Base-by-base conservation (phyloP, 2,113 vertebrate species). In the Rattus norvegicus region DNA sequence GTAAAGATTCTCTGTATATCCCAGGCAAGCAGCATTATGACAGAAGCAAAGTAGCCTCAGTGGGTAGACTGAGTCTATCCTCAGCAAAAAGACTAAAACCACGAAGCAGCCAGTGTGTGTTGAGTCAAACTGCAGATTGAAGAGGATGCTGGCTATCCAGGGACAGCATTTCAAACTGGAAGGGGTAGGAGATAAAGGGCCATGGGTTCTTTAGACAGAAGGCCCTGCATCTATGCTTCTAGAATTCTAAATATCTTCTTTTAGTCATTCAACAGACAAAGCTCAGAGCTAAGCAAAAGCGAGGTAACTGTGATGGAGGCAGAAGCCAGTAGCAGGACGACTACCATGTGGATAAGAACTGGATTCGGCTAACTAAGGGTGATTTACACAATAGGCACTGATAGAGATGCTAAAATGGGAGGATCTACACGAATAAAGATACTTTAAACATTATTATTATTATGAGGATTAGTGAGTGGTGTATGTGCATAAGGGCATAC, bases 171-270 rank as follows among this genome's bases (percentile, higher is more conserved):
- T 26, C 61, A 26, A 43, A 43, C n/a, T 30, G 24, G 54, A 52
- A 80, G 52, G 17, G 17, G 36, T 36, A 22, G 36, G 43, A 17
- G 59, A 65, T n/a, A 43, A 84, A 28, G 56, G 12, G 24, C n/a
- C 36, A 17, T 7, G 13, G 39, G 12, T 61, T 39, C 7, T 14
- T 70, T 70, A 16, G 10, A 4, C 12, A 70, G 80, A 93, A 87
- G 52, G 47, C 30, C 28, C 54, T 47, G 9, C 59, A 95, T 63
- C 65, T 28, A 61, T 17, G 12, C 30, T 24, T 30, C 14, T 83
- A 73, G 83, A 73, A 79, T 85, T 91, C 85, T 59, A 95, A 91
- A 77, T 88, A 24, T 92, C 54, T 88, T 83, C 33, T 43, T 65
- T 91, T 65, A 94, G 70, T 72, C 72, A 49, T 91, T 91, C 36